Evolutionary conservation across 2,113 vertebrate genomes (phyloP), one percentile per base, ranked within the genome.

Genomic region (Jaculus jaculus): DNA sequence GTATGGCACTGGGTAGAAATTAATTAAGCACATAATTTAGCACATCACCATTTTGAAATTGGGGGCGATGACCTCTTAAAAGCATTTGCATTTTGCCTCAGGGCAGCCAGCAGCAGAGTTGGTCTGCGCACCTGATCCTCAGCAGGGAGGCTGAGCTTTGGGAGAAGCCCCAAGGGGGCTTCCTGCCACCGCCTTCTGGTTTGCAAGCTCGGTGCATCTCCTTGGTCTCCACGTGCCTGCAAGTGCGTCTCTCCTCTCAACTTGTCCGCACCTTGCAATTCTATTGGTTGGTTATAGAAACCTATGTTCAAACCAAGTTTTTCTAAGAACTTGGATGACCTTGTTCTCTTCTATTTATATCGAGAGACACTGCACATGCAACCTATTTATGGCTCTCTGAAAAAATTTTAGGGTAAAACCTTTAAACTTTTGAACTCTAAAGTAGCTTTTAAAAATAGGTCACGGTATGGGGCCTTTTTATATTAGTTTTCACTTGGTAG

Each of bases 1-100:
- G 84, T 63, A 66, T 82, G 78, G 63, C 85, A 3, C 91, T 87
- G 66, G 66, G 78, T 86, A 21, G 60, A 95, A 95, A 90, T 96
- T 92, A 91, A 92, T 94, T 87, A 90, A 74, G 63, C 60, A 89
- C 69, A 12, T 75, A 75, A 95, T 95, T 95, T 93, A 86, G 63
- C 39, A 89, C 65, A 83, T 92, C 75, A 66, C 47, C 65, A 65
- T 92, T 91, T 97, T 89, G 91, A 60, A 94, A 80, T 88, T 39
- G 39, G 85, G 60, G 74, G 84, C 54, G 69, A 0, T 93, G 94
- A 77, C 90, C 87, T 95, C 84, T 63, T 63, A 83, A 95, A 92
- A 88, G 30, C 54, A 69, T 80, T 90, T 91, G 65, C 42, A 61
- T 68, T 75, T 61, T 11, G 32, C n/a, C 71, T 89, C 21, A 91